Base-by-base conservation (phyloP, 2,113 vertebrate species). In the Polypterus bichir region DNA sequence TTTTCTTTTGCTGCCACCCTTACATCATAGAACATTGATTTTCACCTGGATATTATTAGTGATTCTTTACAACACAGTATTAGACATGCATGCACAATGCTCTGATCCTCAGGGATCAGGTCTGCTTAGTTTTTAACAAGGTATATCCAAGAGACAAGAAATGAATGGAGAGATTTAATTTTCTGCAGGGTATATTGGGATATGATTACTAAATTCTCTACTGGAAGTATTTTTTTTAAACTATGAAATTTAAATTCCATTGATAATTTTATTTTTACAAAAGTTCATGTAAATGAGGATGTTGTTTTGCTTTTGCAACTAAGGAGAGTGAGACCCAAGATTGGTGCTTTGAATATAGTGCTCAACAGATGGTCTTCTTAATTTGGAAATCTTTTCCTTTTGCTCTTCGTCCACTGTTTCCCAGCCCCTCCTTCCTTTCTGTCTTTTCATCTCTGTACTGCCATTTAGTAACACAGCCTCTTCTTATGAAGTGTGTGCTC, bases 1-100 rank as follows among this genome's bases (percentile, higher is more conserved):
- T 8, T 52, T 52, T 52, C 3, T 10, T 52, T 52, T 7, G 73
- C 74, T 77, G 74, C 76, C 77, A 75, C 73, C 76, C 81, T 80
- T 77, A 74, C 73, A 3, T 55, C 44, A 10, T 11, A 55, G 9
- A 55, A 9, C 54, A 55, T 55, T 55, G 54, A 55, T 55, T 55
- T 55, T 55, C 54, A 9, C 44, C 54, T 55, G 54, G 54, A 55
- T 55, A 55, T 55, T 6, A 55, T 11, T 55, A 55, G 10, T 55
- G 54, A 55, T 55, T 27, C 9, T 6, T 55, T 55, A 11, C 44
- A 55, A 55, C 44, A 5, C 44, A 11, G 54, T 11, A 55, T 55
- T 55, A 55, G 10, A 55, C 54, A 55, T 55, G 54, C 54, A 8
- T 55, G 10, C 9, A 55, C 54, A 55, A 55, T 55, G 10, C 54